Evolutionary conservation across 2,888 invertebrate genomes (phyloP).

Genomic region (Platypus cylindrus): DNA sequence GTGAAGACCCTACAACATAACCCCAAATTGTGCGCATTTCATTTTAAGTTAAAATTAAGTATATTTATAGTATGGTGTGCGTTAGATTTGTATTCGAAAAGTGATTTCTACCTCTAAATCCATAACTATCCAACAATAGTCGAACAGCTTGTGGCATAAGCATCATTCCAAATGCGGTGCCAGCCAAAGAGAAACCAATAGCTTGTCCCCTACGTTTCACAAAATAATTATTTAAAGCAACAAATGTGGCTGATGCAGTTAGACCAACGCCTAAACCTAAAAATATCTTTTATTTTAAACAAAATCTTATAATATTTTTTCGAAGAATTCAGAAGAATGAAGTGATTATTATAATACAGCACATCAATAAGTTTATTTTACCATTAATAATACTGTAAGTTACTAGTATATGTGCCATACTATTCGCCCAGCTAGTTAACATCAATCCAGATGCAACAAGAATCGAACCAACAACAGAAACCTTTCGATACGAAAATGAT

Average conservation of each 20-base stretch:
- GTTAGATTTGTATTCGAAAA: too few relatives aligned
- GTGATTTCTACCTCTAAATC: conserved; percentile 45
- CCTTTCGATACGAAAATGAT: conserved; percentile 61
- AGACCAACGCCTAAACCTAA: conserved; percentile 65
- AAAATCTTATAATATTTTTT: neutral
- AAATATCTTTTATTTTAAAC: conserved; percentile 15
- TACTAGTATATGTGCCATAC: conserved; percentile 56
- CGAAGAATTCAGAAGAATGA: neutral
- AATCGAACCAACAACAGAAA: conserved; percentile 51
- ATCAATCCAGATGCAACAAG: conserved; percentile 55
- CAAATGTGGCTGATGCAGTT: conserved; percentile 64
- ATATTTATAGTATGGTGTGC: too few relatives aligned
- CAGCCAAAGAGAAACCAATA: conserved; percentile 67
- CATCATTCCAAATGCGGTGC: conserved; percentile 67
- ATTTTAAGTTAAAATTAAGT: too few relatives aligned
- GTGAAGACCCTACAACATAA: too few relatives aligned
- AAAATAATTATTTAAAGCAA: conserved; percentile 67
- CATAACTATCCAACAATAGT: conserved; percentile 47
- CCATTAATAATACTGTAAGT: conserved; percentile 68
- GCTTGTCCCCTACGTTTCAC: conserved; percentile 66
- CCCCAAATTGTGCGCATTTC: too few relatives aligned
- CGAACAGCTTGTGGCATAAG: conserved; percentile 66
- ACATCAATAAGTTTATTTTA: conserved; percentile 28
- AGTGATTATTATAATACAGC: neutral
- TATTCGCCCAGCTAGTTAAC: conserved; percentile 53